phyloP scores from a whole-genome alignment of 2,113 vertebrate species.

The Monopterus albus region DNA sequence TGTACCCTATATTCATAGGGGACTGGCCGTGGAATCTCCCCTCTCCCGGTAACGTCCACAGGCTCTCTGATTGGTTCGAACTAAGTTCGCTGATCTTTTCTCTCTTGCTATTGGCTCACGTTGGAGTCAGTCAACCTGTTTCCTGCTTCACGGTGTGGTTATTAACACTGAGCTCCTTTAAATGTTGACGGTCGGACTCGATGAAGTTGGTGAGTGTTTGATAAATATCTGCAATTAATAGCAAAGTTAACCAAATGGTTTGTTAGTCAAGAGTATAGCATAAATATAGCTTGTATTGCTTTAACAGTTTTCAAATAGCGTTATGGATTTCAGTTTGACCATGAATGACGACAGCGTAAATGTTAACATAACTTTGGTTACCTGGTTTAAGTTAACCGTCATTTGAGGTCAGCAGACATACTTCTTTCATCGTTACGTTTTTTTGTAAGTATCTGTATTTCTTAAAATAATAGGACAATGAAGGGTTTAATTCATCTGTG shows the following conservation, averaged over 20 bases:
- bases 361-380: neutral
- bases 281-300: neutral
- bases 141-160: slow-evolving; percentile 69
- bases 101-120: slow-evolving; percentile 62
- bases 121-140: slow-evolving; percentile 42
- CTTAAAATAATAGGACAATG: slow-evolving; percentile 3
- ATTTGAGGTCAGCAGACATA: no score
- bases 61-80: slow-evolving; percentile 26
- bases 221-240: neutral
- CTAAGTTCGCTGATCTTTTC: neutral
- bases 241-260: neutral
- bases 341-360: slow-evolving; percentile 5
- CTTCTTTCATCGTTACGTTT: no score
- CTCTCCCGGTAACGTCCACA: slow-evolving; percentile 24
- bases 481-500: neutral
- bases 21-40: slow-evolving; percentile 86
- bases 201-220: slow-evolving; percentile 54
- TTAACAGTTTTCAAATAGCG: neutral
- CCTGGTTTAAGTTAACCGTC: no score
- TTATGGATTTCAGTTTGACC: neutral
- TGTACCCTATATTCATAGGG: no score
- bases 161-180: slow-evolving; percentile 42
- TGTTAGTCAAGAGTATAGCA: neutral
- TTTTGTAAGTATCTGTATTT: neutral
- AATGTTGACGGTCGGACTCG: slow-evolving; percentile 42